Evolutionary conservation across 2,113 vertebrate species (phyloP).

Genomic region (Corythornis cristatus): DNA sequence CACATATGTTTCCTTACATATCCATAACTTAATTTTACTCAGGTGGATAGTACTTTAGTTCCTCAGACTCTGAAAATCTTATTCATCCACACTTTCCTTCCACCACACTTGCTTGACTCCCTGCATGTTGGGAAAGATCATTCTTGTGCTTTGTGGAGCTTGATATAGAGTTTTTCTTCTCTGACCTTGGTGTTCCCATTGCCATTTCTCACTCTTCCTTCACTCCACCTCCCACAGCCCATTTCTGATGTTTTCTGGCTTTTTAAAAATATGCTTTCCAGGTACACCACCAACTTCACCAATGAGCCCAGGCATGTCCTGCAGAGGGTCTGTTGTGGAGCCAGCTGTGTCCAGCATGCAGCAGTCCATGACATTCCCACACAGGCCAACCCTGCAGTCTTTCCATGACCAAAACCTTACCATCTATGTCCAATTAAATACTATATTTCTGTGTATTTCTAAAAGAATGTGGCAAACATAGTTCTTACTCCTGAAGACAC

Average conservation of each 20-base stretch:
- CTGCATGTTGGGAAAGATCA: neutral
- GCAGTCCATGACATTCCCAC: neutral
- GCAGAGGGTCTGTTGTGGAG: neutral
- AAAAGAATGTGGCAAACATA: neutral
- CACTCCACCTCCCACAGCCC: neutral
- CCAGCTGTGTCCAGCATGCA: neutral
- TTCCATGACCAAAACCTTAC: neutral
- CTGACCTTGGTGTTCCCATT: neutral
- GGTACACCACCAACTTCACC: neutral
- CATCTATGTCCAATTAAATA: neutral
- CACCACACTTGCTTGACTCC: fast-evolving
- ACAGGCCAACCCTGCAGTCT: neutral
- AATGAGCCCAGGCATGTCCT: fast-evolving
- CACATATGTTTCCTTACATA: neutral
- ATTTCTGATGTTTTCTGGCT: neutral
- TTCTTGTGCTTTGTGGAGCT: neutral
- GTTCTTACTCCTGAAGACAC: neutral
- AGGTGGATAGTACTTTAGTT: neutral
- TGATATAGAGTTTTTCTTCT: neutral
- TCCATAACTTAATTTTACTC: neutral
- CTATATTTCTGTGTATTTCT: neutral
- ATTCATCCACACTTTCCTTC: neutral
- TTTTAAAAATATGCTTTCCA: neutral
- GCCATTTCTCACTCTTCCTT: neutral
- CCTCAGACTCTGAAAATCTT: neutral